These are phyloP conservation scores for Chymomyza caudatula DNA, from an alignment of 2,888 invertebrate genomes.

Conservation along the genomic window DNA sequence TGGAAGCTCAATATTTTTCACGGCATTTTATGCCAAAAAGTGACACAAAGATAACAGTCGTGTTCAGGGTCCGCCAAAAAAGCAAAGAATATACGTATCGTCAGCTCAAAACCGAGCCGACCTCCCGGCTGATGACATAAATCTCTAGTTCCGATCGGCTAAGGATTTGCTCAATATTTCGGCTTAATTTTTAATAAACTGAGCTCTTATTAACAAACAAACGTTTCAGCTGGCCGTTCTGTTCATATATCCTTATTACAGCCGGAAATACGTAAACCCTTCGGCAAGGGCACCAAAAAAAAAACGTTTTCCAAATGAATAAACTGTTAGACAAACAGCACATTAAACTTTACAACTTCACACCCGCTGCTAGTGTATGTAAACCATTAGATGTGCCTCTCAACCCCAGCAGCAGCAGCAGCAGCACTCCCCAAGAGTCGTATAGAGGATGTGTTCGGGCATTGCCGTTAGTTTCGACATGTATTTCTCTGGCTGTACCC, in stretches of 20 bases:
- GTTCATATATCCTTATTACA: neutral
- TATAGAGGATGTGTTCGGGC: neutral
- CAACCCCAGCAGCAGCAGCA: constrained; percentile 23
- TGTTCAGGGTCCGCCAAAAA: too few species aligned
- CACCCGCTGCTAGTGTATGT: constrained; percentile 62
- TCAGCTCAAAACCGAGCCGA: too few species aligned
- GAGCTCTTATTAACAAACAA: too few species aligned
- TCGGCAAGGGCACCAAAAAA: constrained; percentile 6
- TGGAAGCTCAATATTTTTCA: too few species aligned
- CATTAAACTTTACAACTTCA: constrained; percentile 74
- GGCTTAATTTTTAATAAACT: too few species aligned
- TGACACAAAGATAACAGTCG: too few species aligned
- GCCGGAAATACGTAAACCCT: neutral
- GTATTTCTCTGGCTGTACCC: constrained; percentile 21
- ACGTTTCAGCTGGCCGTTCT: too few species aligned
- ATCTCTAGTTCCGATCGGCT: too few species aligned
- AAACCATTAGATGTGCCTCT: constrained; percentile 56
- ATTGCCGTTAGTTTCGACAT: neutral
- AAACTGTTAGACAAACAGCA: constrained; percentile 70
- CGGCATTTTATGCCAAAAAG: too few species aligned
- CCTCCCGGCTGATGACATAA: too few species aligned
- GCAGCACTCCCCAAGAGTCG: neutral
- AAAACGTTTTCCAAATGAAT: constrained; percentile 66
- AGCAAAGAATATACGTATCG: too few species aligned
- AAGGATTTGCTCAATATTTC: too few species aligned